Conservation (phyloP, 2,113 vertebrate genomes). For the Syrrhaptes paradoxus region DNA sequence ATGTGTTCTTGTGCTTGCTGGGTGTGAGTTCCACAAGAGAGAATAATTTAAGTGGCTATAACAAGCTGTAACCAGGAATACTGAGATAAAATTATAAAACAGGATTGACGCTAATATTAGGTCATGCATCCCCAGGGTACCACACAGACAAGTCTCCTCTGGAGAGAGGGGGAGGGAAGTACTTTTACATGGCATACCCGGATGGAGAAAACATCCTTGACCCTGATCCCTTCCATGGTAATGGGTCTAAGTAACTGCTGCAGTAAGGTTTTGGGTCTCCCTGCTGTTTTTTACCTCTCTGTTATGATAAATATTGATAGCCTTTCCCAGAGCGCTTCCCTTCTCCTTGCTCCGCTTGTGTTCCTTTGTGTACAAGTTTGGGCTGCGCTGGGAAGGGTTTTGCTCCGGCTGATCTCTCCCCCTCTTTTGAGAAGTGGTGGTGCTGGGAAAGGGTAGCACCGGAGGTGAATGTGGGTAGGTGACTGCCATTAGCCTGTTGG, state of each 20-base stretch:
- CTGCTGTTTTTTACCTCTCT: background rate
- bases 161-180: background rate
- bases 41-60: background rate
- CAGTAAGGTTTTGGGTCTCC: background rate
- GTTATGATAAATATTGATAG: background rate
- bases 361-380: background rate
- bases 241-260: background rate
- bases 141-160: background rate
- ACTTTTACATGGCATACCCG: background rate
- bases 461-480: background rate
- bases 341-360: background rate
- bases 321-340: background rate
- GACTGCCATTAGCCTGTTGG: conserved; percentile 10
- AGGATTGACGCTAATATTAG: background rate
- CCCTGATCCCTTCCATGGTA: background rate
- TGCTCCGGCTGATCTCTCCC: background rate
- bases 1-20: background rate
- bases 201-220: background rate
- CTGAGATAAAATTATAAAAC: background rate
- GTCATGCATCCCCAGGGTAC: background rate
- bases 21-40: background rate
- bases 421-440: background rate
- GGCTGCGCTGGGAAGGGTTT: background rate
- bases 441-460: background rate
- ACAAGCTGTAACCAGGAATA: background rate